Conservation (phyloP, 2,797 vertebrate genomes). For the Lemur catta region DNA sequence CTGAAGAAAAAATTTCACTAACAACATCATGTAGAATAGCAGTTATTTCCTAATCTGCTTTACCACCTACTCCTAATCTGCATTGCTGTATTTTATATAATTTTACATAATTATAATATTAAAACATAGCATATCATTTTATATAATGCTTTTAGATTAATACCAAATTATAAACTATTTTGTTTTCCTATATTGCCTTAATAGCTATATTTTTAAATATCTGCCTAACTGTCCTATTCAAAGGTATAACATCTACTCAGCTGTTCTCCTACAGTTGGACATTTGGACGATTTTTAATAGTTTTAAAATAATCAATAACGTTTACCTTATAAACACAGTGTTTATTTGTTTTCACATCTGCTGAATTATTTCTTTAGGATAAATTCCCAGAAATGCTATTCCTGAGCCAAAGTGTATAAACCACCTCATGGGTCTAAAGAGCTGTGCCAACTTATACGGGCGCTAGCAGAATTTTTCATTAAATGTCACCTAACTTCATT, state of each 20-base stretch:
- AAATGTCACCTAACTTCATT: neutral
- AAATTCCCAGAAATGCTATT: slow-evolving; percentile 9
- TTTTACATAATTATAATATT: neutral
- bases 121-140: neutral
- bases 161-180: neutral
- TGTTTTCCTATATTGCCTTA: neutral
- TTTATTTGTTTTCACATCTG: slow-evolving; percentile 49
- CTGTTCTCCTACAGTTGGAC: neutral
- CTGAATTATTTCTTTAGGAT: neutral
- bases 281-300: neutral
- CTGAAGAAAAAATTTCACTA: neutral
- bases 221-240: neutral
- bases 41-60: neutral
- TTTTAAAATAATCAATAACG: neutral
- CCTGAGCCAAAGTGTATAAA: neutral
- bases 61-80: neutral
- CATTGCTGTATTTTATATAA: neutral
- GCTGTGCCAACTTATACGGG: neutral
- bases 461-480: neutral
- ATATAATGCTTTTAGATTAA: neutral
- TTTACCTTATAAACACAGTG: neutral
- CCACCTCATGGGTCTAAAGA: neutral
- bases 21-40: neutral
- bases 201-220: neutral
- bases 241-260: neutral